phyloP scores from a whole-genome alignment of 2,113 vertebrate genomes.

The Albula glossodonta region DNA sequence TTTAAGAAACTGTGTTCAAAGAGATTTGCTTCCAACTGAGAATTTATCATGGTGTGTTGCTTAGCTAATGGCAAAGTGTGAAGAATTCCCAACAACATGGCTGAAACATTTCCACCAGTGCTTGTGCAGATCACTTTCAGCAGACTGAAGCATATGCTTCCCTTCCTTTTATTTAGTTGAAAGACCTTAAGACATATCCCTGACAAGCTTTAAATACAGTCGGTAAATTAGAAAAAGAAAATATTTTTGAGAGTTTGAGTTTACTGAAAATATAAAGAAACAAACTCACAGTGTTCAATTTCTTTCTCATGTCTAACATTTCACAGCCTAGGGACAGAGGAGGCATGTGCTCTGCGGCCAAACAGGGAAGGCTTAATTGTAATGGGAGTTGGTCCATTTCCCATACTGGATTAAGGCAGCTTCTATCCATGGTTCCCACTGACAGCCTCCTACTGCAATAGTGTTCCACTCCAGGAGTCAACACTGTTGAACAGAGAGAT shows the following conservation, averaged over 20 bases:
- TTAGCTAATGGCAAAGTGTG: background rate
- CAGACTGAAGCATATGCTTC: background rate
- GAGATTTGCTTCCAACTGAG: conserved; percentile 24
- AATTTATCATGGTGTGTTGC: conserved; percentile 22
- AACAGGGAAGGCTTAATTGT: conserved; percentile 19
- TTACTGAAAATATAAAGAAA: background rate
- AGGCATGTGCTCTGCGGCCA: conserved; percentile 3
- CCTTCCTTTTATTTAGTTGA: background rate
- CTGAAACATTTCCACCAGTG: background rate
- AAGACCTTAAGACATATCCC: no score
- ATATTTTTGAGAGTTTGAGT: background rate
- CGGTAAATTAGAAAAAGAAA: background rate
- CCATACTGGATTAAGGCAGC: conserved; percentile 21
- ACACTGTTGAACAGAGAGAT: background rate
- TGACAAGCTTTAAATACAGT: background rate
- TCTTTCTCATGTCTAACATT: background rate
- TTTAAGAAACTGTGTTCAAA: conserved; percentile 38
- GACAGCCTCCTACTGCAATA: background rate
- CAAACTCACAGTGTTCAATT: background rate
- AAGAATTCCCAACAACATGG: background rate
- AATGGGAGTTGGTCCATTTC: conserved; percentile 1
- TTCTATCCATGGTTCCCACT: background rate
- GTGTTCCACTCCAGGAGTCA: conserved; percentile 13
- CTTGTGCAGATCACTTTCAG: background rate
- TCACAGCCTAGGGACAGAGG: background rate